phyloP scores from a whole-genome alignment of 2,113 vertebrate genomes.

The Lasiurus borealis region DNA sequence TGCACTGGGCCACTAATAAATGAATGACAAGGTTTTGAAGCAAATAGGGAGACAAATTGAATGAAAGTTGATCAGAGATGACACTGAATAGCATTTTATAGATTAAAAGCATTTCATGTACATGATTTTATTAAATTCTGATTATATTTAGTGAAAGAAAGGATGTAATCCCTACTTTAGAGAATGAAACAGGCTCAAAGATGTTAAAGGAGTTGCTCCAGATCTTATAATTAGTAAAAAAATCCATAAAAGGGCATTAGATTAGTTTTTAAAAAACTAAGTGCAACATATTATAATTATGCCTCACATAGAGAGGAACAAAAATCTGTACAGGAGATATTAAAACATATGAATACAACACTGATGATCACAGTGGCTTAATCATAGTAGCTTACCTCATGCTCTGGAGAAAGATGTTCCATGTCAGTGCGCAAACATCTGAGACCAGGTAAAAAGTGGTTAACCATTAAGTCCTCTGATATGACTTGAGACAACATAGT shows the following conservation, averaged over 20 bases:
- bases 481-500: conserved; percentile 91
- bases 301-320: neutral
- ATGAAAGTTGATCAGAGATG: conserved; percentile 14
- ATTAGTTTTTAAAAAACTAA: neutral
- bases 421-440: conserved; percentile 97
- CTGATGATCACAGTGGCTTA: neutral
- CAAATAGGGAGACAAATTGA: neutral
- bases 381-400: conserved; percentile 90
- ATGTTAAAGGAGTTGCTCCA: neutral
- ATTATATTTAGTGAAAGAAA: neutral
- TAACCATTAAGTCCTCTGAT: conserved; percentile 99
- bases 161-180: neutral
- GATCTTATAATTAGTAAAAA: neutral
- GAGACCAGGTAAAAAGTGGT: conserved; percentile 98
- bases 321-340: neutral
- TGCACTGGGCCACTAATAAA: neutral
- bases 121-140: neutral
- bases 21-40: neutral
- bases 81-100: neutral
- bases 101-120: neutral
- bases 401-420: conserved; percentile 98
- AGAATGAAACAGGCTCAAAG: conserved; percentile 26
- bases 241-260: neutral
- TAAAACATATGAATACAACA: accelerated
- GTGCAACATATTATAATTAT: neutral